These are phyloP conservation scores for Mormyrus lacerda DNA, from an alignment of 2,113 vertebrate genomes.

Conservation along the genomic window DNA sequence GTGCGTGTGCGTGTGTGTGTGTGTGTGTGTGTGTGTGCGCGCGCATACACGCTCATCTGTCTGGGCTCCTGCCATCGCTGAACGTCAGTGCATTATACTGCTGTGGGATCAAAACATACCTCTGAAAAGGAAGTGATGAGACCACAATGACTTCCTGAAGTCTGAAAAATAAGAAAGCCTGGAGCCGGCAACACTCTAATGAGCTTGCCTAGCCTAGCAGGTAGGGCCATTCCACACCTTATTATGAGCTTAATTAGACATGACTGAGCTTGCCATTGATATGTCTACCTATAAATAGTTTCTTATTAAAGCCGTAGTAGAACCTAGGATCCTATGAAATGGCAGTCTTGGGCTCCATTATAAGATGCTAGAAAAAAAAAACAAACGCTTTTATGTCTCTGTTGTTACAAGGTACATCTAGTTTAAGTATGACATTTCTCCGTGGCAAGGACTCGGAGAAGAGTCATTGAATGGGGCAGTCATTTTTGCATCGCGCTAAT, in stretches of 20 bases:
- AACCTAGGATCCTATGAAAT: constrained; percentile 35
- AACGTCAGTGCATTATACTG: constrained; percentile 34
- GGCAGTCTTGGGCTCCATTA: constrained; percentile 37
- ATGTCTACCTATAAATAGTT: constrained; percentile 34
- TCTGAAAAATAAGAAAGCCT: constrained; percentile 34
- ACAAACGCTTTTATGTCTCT: constrained; percentile 24
- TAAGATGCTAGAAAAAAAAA: constrained; percentile 42
- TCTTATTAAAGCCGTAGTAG: constrained; percentile 35
- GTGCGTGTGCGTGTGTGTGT: no score
- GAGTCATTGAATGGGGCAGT: constrained; percentile 32
- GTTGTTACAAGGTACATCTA: constrained; percentile 44
- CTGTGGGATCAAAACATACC: constrained; percentile 45
- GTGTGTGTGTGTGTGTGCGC: not conserved
- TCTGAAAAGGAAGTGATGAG: constrained; percentile 50
- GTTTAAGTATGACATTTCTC: constrained; percentile 37
- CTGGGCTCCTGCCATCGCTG: constrained; percentile 26
- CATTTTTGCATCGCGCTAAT: constrained; percentile 32
- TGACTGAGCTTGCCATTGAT: constrained; percentile 41
- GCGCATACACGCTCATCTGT: not conserved
- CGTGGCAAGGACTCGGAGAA: constrained; percentile 14
- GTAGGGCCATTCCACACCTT: constrained; percentile 43
- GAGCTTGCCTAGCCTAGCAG: constrained; percentile 39
- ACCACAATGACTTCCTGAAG: constrained; percentile 43
- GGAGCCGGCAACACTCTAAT: constrained; percentile 49
- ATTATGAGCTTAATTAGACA: constrained; percentile 53